Conservation (phyloP, 1,140 invertebrate species). For the Zaprionus tsacasi region DNA sequence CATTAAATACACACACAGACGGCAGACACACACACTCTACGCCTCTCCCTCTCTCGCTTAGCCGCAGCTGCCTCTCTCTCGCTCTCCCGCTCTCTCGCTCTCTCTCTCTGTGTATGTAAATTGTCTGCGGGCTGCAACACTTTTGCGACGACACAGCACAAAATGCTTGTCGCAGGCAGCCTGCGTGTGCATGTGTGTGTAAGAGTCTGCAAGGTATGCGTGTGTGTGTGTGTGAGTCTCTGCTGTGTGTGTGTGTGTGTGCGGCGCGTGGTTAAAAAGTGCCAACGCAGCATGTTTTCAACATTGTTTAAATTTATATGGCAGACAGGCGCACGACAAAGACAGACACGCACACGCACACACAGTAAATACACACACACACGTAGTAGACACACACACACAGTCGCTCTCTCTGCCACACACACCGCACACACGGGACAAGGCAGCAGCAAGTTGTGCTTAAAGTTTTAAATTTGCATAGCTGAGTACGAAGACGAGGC, state of each 20-base stretch:
- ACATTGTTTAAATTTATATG: slow-evolving; percentile 83
- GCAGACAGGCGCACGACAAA: slow-evolving; percentile 51
- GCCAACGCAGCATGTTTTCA: slow-evolving; percentile 82
- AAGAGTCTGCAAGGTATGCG: slow-evolving; percentile 6
- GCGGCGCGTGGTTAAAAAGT: slow-evolving; percentile 78
- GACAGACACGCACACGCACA: slow-evolving; percentile 39
- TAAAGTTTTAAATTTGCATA: slow-evolving; percentile 81
- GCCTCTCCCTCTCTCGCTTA: slow-evolving; percentile 18
- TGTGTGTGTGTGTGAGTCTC: slow-evolving; percentile 36
- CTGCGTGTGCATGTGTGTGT: slow-evolving; percentile 28
- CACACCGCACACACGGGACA: slow-evolving; percentile 6
- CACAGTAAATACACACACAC: slow-evolving; percentile 35
- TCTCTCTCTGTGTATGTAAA: slow-evolving; percentile 57
- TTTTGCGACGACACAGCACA: slow-evolving; percentile 72
- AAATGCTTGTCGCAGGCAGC: slow-evolving; percentile 59
- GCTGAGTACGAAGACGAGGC: slow-evolving; percentile 33
- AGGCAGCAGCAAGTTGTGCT: slow-evolving; percentile 66
- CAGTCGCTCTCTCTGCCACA: background rate
- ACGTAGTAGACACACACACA: slow-evolving; percentile 27
- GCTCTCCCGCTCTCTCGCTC: slow-evolving; percentile 21
- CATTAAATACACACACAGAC: slow-evolving; percentile 76
- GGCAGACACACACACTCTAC: slow-evolving; percentile 26
- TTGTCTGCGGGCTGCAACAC: slow-evolving; percentile 73
- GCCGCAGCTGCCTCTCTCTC: background rate
- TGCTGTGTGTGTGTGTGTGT: slow-evolving; percentile 41